Conservation (phyloP, 2,113 vertebrate genomes). For the Gambusia holbrooki region DNA sequence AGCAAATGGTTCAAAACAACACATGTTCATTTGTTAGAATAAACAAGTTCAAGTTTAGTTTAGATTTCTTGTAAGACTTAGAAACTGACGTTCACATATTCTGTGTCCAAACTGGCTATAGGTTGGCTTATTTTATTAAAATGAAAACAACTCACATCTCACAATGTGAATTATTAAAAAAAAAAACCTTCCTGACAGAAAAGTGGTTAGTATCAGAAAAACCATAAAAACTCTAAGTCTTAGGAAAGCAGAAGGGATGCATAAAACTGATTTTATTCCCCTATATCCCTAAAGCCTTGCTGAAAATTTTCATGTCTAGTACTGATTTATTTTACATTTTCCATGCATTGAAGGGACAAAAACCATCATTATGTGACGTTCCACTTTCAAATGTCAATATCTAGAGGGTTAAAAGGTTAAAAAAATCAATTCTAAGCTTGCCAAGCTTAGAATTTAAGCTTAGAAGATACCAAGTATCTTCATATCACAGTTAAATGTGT, state of each 20-base stretch:
- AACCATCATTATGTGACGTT: slow-evolving; percentile 11
- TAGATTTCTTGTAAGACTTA: too few species aligned
- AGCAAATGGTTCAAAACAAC: too few species aligned
- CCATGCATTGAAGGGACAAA: background rate
- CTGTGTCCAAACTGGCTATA: too few species aligned
- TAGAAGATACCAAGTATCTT: background rate
- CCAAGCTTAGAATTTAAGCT: background rate
- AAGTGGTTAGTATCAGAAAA: slow-evolving; percentile 56
- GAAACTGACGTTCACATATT: too few species aligned
- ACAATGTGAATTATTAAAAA: slow-evolving; percentile 41
- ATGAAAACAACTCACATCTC: slow-evolving; percentile 27
- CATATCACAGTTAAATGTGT: slow-evolving; percentile 1
- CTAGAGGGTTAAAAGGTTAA: background rate
- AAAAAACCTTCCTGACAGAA: slow-evolving; percentile 36
- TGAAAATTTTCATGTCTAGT: slow-evolving; percentile 19
- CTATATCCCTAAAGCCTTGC: slow-evolving; percentile 12
- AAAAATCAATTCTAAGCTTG: background rate
- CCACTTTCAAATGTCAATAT: background rate
- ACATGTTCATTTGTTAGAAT: too few species aligned
- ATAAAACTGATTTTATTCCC: slow-evolving; percentile 28
- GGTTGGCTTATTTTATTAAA: too few species aligned
- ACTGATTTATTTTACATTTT: slow-evolving; percentile 15
- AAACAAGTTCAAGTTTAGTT: too few species aligned
- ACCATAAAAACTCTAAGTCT: slow-evolving; percentile 35
- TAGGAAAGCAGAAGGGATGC: slow-evolving; percentile 25